phyloP scores from a whole-genome alignment of 2,888 invertebrate genomes.

The Hirtodrosophila duncani region DNA sequence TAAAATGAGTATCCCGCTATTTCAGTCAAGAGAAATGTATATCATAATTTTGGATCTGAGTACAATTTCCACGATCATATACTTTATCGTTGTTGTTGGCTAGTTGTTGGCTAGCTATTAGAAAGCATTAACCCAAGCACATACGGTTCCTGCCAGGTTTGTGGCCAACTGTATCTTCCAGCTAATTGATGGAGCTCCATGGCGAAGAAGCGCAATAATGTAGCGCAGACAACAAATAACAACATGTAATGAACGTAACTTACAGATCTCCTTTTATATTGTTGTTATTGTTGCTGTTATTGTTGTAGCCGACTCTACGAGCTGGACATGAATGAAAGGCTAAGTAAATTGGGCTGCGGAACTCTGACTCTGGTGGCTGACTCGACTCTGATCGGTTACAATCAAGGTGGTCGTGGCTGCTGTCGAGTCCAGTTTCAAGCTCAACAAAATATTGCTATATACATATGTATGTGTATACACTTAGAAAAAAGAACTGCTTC shows the following conservation, averaged over 20 bases:
- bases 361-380: conserved; percentile 11
- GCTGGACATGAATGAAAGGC: conserved; percentile 56
- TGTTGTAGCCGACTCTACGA: too few species aligned
- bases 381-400: conserved; percentile 50
- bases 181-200: conserved; percentile 70
- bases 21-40: too few species aligned
- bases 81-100: too few species aligned
- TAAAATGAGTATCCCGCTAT: too few species aligned
- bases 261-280: conserved; percentile 32
- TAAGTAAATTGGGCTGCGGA: conserved; percentile 61
- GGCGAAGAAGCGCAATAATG: conserved; percentile 68
- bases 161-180: conserved; percentile 21
- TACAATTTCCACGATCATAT: too few species aligned
- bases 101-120: too few species aligned
- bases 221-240: conserved; percentile 71
- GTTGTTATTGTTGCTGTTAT: conserved; percentile 11
- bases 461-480: conserved; percentile 14
- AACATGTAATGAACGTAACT: conserved; percentile 68
- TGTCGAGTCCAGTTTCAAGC: conserved; percentile 37
- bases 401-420: conserved; percentile 43
- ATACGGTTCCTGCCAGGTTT: too few species aligned
- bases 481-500: too few species aligned
- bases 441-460: conserved; percentile 10
- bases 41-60: too few species aligned
- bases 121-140: too few species aligned